Evolutionary conservation across 2,888 invertebrate species (phyloP).

Genomic region (Synergus itoensis): DNA sequence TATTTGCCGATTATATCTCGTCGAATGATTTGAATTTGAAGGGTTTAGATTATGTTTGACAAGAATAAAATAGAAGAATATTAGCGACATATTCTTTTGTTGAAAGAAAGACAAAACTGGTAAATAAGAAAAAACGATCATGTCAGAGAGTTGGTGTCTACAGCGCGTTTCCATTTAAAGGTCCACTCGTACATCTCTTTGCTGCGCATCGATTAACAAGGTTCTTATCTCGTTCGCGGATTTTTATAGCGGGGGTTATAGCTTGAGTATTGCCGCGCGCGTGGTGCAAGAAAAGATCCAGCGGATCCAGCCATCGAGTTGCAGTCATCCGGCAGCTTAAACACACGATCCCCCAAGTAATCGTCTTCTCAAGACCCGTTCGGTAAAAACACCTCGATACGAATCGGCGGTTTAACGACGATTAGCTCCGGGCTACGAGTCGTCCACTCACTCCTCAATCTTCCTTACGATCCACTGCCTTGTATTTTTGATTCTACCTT

Average conservation of each 20-base stretch:
- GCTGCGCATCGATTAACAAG: constrained; percentile 66
- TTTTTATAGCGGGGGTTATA: constrained; percentile 65
- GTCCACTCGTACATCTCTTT: constrained; percentile 47
- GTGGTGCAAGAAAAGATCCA: constrained; percentile 50
- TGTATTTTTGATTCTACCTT: constrained; percentile 56
- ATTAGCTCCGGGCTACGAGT: constrained; percentile 70
- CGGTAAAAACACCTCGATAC: constrained; percentile 70
- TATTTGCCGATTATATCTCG: neutral
- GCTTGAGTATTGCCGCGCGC: constrained; percentile 58
- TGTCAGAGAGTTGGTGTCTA: constrained; percentile 16
- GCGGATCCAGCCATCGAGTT: constrained; percentile 34
- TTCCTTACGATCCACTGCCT: constrained; percentile 13
- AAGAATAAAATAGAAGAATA: too few species aligned
- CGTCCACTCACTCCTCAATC: constrained; percentile 45
- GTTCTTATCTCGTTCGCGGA: constrained; percentile 65
- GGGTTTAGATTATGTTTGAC: too few species aligned
- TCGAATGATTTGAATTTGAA: too few species aligned
- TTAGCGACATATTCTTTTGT: too few species aligned
- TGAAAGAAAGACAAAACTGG: neutral
- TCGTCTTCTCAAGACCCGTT: constrained; percentile 54
- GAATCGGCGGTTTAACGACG: constrained; percentile 68
- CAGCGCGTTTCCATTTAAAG: constrained; percentile 55
- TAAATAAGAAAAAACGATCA: neutral
- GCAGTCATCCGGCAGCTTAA: constrained; percentile 56
- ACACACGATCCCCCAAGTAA: constrained; percentile 62